Percentiles rank a stretch among this genome's conserved stretches.
Evolutionary conservation across 2,888 invertebrate genomes (phyloP).

Genomic region (Platycheirus rosarum): DNA sequence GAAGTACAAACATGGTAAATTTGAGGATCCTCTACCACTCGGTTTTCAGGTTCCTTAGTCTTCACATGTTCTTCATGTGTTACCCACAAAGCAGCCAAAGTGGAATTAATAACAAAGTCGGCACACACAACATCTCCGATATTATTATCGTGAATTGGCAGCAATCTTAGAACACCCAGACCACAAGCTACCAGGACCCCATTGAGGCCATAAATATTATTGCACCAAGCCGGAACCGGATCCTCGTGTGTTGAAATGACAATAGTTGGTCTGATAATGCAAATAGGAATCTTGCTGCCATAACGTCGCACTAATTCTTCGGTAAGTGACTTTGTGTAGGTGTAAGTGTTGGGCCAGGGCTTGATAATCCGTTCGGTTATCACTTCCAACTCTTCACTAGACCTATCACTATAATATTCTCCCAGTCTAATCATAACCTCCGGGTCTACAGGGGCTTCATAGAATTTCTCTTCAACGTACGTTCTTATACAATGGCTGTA

Average conservation of each 20-base stretch:
- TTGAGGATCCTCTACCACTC: conserved; percentile 59
- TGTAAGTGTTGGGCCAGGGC: conserved; percentile 77
- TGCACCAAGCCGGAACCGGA: conserved; percentile 76
- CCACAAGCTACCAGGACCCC: conserved; percentile 75
- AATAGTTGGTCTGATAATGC: conserved; percentile 76
- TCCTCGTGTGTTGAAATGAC: conserved; percentile 76
- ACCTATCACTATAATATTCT: conserved; percentile 42
- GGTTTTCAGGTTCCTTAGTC: not conserved
- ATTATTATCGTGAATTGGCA: conserved; percentile 37
- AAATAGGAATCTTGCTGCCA: conserved; percentile 71
- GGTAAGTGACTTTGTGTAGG: conserved; percentile 76
- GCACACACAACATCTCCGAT: conserved; percentile 76
- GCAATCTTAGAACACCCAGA: conserved; percentile 74
- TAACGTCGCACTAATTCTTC: conserved; percentile 76
- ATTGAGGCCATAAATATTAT: conserved; percentile 76
- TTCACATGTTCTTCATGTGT: conserved; percentile 60
- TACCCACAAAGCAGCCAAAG: conserved; percentile 76
- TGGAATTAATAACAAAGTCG: conserved; percentile 77
- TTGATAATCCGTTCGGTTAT: conserved; percentile 74
- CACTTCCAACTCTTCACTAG: conserved; percentile 49
- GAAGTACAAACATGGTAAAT: conserved; percentile 72
- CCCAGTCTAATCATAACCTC: conserved; percentile 74
- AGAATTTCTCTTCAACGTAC: conserved; percentile 76
- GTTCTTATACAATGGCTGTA: conserved; percentile 74
- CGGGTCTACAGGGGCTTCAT: conserved; percentile 75